A percentile compares a stretch with the other conserved stretches of the same genome.
phyloP scores from a whole-genome alignment of 37 sponge, comb jelly and placozoan species.

The Chondrilla cf. caribensis region DNA sequence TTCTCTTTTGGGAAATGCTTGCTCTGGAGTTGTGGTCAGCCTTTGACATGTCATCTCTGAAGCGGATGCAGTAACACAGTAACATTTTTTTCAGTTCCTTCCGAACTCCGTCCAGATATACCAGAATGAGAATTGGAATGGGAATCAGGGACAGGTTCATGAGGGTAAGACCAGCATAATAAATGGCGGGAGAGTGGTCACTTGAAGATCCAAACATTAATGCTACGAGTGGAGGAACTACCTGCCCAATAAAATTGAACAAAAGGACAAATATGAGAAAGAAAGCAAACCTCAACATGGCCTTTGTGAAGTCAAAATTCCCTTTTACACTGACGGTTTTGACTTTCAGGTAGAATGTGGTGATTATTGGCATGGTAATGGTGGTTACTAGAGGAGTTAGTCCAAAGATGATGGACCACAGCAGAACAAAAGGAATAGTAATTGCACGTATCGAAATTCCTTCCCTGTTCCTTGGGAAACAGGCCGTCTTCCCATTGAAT shows the following conservation, averaged over 20 bases:
- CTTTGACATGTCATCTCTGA: too few species aligned
- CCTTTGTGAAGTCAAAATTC: background rate
- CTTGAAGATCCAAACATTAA: too few species aligned
- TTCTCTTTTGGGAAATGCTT: too few species aligned
- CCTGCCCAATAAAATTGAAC: background rate
- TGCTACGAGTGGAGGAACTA: background rate
- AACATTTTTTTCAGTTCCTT: background rate
- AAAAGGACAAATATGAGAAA: background rate
- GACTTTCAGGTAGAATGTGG: background rate
- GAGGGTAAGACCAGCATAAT: too few species aligned
- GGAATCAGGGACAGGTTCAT: background rate
- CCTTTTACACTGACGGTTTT: background rate
- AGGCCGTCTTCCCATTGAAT: background rate
- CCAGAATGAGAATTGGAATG: background rate
- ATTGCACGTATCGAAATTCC: background rate
- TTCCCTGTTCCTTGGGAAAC: background rate
- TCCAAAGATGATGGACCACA: slow-evolving; percentile 2
- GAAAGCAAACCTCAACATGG: background rate
- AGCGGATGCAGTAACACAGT: too few species aligned
- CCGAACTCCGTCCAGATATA: background rate
- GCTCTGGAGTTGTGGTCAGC: too few species aligned
- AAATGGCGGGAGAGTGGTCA: too few species aligned
- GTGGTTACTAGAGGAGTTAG: background rate
- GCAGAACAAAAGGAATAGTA: background rate
- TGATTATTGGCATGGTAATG: background rate